phyloP scores from a whole-genome alignment of 2,797 vertebrate species.

The Gallirallus australis region DNA sequence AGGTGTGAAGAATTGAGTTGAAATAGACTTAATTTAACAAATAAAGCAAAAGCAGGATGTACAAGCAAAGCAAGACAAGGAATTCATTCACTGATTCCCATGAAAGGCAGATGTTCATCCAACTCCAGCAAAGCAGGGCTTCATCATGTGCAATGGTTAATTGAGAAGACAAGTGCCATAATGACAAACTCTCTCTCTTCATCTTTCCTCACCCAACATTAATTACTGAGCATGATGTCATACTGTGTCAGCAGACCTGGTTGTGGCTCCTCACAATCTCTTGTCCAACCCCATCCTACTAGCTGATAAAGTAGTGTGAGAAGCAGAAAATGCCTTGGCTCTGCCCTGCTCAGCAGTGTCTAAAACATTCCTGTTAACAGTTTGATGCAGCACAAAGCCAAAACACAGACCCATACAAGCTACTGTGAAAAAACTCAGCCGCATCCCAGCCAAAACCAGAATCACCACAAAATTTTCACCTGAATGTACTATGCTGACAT shows the following conservation, averaged over 20 bases:
- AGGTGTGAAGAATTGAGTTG: not conserved
- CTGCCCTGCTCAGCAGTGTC: not conserved
- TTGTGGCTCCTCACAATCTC: not conserved
- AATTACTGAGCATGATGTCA: not conserved
- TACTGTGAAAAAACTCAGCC: not conserved
- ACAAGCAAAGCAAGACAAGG: not conserved
- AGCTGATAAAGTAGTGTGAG: fast-evolving
- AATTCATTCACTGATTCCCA: not conserved
- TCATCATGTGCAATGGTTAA: fast-evolving
- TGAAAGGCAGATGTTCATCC: not conserved
- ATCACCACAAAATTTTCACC: not conserved
- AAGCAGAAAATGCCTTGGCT: not conserved
- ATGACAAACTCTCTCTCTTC: fast-evolving
- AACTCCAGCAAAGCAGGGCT: not conserved
- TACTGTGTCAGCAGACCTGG: not conserved
- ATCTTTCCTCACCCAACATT: not conserved
- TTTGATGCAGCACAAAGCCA: not conserved
- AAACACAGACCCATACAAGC: not conserved
- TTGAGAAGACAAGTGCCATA: not conserved
- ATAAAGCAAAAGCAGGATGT: not conserved
- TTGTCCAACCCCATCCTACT: not conserved
- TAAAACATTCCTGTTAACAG: not conserved
- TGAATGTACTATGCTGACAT: not conserved
- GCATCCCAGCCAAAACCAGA: not conserved
- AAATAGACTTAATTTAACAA: not conserved